Percentiles rank a stretch among this genome's conserved stretches.
phyloP scores from a whole-genome alignment of 2,797 vertebrate species.

The Halcyon chelicuti region DNA sequence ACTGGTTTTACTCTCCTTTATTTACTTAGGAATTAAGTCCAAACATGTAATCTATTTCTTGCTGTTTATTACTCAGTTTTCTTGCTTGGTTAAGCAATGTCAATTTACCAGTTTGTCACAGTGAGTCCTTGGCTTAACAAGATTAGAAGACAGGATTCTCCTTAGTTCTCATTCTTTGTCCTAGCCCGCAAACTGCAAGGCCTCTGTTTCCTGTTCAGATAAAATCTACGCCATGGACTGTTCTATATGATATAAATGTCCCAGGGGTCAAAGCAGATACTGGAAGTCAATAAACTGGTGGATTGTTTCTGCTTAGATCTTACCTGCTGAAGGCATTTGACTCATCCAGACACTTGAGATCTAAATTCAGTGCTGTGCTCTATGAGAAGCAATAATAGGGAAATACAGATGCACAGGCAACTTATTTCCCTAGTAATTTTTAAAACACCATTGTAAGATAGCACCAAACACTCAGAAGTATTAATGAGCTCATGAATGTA shows the following conservation, averaged over 20 bases:
- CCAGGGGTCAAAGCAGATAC: not conserved
- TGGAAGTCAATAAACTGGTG: not conserved
- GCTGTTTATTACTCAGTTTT: not conserved
- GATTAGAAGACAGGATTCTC: not conserved
- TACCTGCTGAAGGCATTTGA: not conserved
- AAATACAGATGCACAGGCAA: not conserved
- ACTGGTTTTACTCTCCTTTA: not conserved
- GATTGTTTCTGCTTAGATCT: not conserved
- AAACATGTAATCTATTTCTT: not conserved
- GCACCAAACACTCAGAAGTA: not conserved
- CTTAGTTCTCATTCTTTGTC: not conserved
- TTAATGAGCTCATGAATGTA: not conserved
- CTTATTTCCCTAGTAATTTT: not conserved
- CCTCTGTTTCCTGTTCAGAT: not conserved
- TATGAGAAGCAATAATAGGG: not conserved
- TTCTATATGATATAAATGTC: not conserved
- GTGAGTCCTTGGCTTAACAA: not conserved
- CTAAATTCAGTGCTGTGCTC: not conserved
- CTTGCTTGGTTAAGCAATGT: not conserved
- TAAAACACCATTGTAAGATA: not conserved
- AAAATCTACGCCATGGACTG: not conserved
- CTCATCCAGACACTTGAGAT: not conserved
- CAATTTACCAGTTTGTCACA: not conserved
- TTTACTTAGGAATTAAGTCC: not conserved
- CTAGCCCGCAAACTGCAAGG: not conserved